Conservation (phyloP, 1,140 invertebrate species). For the Diachasmimorpha longicaudata region DNA sequence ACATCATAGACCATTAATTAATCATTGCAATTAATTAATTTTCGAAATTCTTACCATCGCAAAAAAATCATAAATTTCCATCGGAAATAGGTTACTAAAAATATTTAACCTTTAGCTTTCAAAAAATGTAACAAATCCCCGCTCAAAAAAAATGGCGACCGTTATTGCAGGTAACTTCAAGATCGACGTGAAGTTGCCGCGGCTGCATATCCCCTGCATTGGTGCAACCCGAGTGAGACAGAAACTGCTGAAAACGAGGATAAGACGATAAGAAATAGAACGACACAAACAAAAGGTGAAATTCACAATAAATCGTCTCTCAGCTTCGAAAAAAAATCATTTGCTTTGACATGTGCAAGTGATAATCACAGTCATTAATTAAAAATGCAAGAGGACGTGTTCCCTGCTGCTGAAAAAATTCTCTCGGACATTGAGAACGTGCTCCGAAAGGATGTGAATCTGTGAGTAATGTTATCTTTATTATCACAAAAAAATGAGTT, state of each 20-base stretch:
- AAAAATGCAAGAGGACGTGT: conserved; percentile 63
- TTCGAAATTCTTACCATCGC: too few species aligned
- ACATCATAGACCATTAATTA: too few species aligned
- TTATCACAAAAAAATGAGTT: background rate
- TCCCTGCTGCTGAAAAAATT: conserved; percentile 76
- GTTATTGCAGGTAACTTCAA: too few species aligned
- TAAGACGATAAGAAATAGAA: background rate
- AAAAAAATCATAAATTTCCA: too few species aligned
- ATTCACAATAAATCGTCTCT: background rate
- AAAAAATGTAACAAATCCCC: too few species aligned
- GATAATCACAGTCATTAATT: background rate
- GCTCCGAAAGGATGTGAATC: conserved; percentile 72
- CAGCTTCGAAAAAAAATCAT: background rate
- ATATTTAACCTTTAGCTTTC: too few species aligned
- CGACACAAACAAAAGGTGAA: conserved; percentile 2
- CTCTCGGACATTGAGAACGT: conserved; percentile 76
- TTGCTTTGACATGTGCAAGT: background rate
- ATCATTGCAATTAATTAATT: too few species aligned
- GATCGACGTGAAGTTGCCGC: too few species aligned
- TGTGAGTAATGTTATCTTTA: conserved; percentile 67
- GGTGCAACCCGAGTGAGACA: background rate
- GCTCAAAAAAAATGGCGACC: too few species aligned
- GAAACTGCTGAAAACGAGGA: background rate
- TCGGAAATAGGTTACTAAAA: too few species aligned
- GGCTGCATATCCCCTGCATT: too few species aligned